Conservation (phyloP, 2,888 invertebrate species). For the Meiosimyza decipiens region DNA sequence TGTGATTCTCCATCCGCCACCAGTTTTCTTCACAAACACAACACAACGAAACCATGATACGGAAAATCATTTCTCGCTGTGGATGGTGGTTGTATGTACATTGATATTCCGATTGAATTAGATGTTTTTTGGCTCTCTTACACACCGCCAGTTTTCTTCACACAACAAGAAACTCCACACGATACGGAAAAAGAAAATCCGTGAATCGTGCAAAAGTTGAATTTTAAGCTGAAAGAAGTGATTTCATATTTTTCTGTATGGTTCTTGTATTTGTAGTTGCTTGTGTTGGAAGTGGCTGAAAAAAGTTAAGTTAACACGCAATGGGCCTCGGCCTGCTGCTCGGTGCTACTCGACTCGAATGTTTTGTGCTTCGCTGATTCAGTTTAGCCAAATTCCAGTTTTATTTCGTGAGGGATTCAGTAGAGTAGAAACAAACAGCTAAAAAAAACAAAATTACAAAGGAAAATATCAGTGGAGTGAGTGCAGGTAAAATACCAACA, state of each 20-base stretch:
- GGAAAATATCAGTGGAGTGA: no score
- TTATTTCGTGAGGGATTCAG: slow-evolving; percentile 30
- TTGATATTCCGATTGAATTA: neutral
- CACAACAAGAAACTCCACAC: slow-evolving; percentile 5
- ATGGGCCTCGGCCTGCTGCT: slow-evolving; percentile 43
- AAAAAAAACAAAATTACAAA: no score
- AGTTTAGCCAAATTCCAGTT: slow-evolving; percentile 25
- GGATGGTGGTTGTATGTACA: no score
- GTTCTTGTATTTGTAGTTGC: slow-evolving; percentile 34
- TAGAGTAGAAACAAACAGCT: slow-evolving; percentile 17
- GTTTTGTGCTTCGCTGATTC: slow-evolving; percentile 30
- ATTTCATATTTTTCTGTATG: slow-evolving; percentile 24
- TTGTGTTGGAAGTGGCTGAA: slow-evolving; percentile 38
- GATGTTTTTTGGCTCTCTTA: slow-evolving; percentile 17
- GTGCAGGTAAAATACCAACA: no score
- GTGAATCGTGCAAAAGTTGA: slow-evolving; percentile 24
- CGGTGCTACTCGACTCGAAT: slow-evolving; percentile 31
- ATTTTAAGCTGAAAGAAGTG: slow-evolving; percentile 28
- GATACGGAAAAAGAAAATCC: slow-evolving; percentile 33
- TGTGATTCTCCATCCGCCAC: neutral
- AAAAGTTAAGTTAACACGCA: slow-evolving; percentile 49
- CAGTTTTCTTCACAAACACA: no score
- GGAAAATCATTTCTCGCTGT: no score
- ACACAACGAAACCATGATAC: no score
- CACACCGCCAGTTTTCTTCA: slow-evolving; percentile 18